phyloP scores from a whole-genome alignment of 2,113 vertebrate genomes.

The Polyodon spathula region DNA sequence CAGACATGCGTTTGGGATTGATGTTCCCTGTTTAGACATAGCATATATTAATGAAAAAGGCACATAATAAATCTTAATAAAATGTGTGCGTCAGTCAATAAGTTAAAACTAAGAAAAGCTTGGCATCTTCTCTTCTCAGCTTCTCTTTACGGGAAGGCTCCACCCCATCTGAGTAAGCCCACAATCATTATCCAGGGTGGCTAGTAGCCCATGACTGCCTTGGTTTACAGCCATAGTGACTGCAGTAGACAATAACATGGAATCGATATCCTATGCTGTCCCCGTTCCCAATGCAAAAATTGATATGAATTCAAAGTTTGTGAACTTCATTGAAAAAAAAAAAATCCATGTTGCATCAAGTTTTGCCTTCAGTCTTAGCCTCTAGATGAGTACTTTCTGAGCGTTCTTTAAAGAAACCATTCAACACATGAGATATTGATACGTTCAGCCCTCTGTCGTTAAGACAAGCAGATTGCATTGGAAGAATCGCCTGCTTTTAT shows the following conservation, averaged over 20 bases:
- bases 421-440: not conserved
- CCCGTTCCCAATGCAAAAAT: no score
- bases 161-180: constrained; percentile 10
- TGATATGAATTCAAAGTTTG: no score
- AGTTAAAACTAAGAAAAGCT: constrained; percentile 27
- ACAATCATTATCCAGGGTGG: constrained; percentile 28
- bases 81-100: constrained; percentile 38
- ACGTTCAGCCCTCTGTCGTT: not conserved
- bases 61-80: constrained; percentile 49
- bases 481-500: not conserved
- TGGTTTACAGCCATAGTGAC: no score
- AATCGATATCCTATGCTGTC: no score
- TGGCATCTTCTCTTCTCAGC: constrained; percentile 17
- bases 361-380: no score
- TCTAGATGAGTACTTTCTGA: no score
- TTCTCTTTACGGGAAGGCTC: constrained; percentile 13
- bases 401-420: no score
- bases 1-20: constrained; percentile 54
- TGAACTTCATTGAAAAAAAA: no score
- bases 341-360: no score
- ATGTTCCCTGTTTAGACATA: constrained; percentile 52
- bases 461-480: not conserved
- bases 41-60: constrained; percentile 48
- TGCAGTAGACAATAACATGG: no score
- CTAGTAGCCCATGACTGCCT: constrained; percentile 24